Percentiles rank a stretch among this genome's conserved stretches.
Conservation (phyloP, 2,113 vertebrate genomes). For the Tetrao urogallus region DNA sequence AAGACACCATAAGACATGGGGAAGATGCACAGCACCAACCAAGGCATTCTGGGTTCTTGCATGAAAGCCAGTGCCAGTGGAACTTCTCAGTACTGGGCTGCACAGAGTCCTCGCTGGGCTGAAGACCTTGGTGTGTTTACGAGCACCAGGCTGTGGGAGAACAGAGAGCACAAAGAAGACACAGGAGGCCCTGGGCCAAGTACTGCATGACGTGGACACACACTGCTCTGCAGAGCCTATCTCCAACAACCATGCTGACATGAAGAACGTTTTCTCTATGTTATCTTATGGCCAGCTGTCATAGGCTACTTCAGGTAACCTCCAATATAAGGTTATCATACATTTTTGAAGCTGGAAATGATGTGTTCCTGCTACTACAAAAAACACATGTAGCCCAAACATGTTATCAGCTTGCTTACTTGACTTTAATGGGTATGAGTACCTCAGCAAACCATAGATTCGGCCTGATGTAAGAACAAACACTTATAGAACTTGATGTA, state of each 20-base stretch:
- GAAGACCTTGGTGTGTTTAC: not conserved
- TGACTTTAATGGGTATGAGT: not conserved
- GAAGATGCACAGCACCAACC: not conserved
- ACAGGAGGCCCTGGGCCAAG: not conserved
- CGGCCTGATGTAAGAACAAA: not conserved
- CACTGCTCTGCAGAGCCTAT: not conserved
- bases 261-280: not conserved
- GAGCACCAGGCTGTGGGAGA: not conserved
- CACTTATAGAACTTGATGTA: not conserved
- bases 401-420: not conserved
- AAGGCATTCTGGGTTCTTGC: not conserved
- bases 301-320: not conserved
- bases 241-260: not conserved
- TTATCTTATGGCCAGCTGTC: not conserved
- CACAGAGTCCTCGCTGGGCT: not conserved
- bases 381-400: not conserved
- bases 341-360: not conserved
- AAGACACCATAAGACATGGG: not conserved
- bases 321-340: not conserved
- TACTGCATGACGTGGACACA: rapidly evolving
- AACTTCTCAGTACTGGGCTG: not conserved
- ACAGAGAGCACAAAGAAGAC: not conserved
- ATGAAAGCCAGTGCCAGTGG: not conserved
- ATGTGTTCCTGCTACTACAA: not conserved
- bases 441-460: not conserved